Evolutionary conservation across 2,888 invertebrate species (phyloP).

Genomic region (Drosophila trichaetosa): DNA sequence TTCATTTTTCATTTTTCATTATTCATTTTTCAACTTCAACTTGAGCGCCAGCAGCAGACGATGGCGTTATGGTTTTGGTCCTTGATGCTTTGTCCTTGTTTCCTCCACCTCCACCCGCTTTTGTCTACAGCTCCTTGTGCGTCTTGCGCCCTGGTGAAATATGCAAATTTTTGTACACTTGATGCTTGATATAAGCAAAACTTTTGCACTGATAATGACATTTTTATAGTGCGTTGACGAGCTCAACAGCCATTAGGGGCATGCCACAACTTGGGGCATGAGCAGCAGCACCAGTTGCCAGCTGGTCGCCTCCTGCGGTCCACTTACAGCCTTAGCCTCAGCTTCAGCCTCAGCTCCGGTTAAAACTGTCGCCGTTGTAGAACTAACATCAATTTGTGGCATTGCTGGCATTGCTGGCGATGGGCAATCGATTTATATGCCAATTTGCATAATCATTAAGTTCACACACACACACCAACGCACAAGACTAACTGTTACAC

Average conservation of each 20-base stretch:
- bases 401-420: conserved; percentile 47
- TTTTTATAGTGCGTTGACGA: conserved; percentile 79
- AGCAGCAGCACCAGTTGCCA: conserved; percentile 21
- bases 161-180: conserved; percentile 59
- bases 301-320: conserved; percentile 8
- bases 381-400: conserved; percentile 61
- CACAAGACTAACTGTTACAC: conserved; percentile 30
- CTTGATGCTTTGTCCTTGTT: conserved; percentile 3
- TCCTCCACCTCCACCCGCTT: background rate
- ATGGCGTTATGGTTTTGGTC: conserved; percentile 25
- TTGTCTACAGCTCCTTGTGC: conserved; percentile 14
- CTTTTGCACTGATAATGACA: conserved; percentile 76
- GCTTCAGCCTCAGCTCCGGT: background rate
- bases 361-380: conserved; percentile 49
- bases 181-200: conserved; percentile 71
- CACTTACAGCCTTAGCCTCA: background rate
- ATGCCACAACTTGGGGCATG: conserved; percentile 34
- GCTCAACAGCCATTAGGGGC: conserved; percentile 61
- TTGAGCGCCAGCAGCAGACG: conserved; percentile 63
- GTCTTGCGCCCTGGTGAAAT: conserved; percentile 56
- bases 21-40: conserved; percentile 60
- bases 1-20: conserved; percentile 63
- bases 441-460: conserved; percentile 80
- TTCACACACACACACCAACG: conserved; percentile 41
- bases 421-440: conserved; percentile 74